Conservation (phyloP, 2,113 vertebrate species). For the Xiphophorus couchianus region DNA sequence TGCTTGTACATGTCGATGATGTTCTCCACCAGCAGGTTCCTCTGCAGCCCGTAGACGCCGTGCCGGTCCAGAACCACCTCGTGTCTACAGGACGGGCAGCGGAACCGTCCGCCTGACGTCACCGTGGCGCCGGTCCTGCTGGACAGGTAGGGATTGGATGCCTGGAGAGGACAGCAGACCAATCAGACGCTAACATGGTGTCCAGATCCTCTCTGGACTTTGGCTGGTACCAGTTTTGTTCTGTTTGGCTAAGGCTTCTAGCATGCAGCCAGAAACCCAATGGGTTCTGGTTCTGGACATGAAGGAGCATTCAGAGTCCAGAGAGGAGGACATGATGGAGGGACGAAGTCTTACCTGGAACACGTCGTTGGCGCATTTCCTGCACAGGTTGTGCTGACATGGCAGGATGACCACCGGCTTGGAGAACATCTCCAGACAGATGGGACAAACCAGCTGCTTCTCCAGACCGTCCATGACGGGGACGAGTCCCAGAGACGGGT, state of each 20-base stretch:
- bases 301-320: no score
- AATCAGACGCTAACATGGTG: background rate
- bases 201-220: no score
- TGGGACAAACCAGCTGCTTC: constrained; percentile 96
- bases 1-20: constrained; percentile 99
- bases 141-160: constrained; percentile 92
- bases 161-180: constrained; percentile 71
- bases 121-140: constrained; percentile 87
- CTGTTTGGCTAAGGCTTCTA: no score
- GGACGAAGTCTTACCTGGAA: constrained; percentile 86
- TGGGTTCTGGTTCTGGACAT: no score
- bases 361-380: constrained; percentile 95
- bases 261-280: no score
- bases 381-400: constrained; percentile 96
- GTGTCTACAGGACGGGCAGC: constrained; percentile 94
- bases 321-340: no score
- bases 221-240: no score
- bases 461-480: constrained; percentile 93
- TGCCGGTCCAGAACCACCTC: constrained; percentile 95
- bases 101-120: constrained; percentile 90
- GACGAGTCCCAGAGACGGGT: constrained; percentile 33
- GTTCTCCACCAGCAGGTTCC: constrained; percentile 97
- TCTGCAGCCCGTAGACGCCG: constrained; percentile 93
- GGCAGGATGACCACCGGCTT: constrained; percentile 97
- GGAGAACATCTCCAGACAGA: constrained; percentile 96